Evolutionary conservation across 2,797 vertebrate genomes (phyloP), one percentile per base, ranked within the genome.

Genomic region (Acropternis orthonyx): DNA sequence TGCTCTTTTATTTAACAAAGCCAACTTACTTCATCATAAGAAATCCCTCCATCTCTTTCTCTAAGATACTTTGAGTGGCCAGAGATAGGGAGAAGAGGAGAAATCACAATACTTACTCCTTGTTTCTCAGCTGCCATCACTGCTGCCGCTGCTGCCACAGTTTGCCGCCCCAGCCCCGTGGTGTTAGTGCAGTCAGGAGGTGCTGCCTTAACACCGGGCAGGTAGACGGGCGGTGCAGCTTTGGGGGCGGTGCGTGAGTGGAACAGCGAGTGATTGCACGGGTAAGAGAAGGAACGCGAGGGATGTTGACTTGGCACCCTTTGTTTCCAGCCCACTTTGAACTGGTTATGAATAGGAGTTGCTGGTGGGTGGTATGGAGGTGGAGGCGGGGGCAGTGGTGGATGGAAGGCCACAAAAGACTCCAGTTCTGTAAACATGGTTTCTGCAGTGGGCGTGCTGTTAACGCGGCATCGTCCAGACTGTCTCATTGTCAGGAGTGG

Each of bases 351-450:
- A 91, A 98, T 97, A 44, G 99, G 98, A 73, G 98, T 99, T 59
- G 98, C 98, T 44, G 99, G 99, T 7, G 99, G 99, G 89, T 99
- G 99, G 97, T 99, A 99, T 0, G 99, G 99, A 30, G 99, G 99
- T 6, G 99, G 99, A 11, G 99, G 99, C 39, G 99, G 99, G 77
- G 99, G 99, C 65, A 99, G 94, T 27, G 99, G 99, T 56, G 99
- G 99, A 97, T 99, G 99, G 97, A 99, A 99, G 97, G 99, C 98
- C 94, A 98, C 98, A n/a, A 99, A 98, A 82, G 99, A 98, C 96
- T 99, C 99, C 97, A 99, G 97, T 91, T 99, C 99, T 92, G 99
- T 98, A 98, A 99, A 99, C 99, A 99, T 98, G 98, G 98, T 99
- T 98, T 99, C 99, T 97, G 98, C 98, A 92, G 99, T 96, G 48